A percentile compares a stretch with the other conserved stretches of the same genome.
These are phyloP conservation scores for Beaufortia kweichowensis DNA, from an alignment of 2,113 vertebrate genomes.

Conservation along the genomic window DNA sequence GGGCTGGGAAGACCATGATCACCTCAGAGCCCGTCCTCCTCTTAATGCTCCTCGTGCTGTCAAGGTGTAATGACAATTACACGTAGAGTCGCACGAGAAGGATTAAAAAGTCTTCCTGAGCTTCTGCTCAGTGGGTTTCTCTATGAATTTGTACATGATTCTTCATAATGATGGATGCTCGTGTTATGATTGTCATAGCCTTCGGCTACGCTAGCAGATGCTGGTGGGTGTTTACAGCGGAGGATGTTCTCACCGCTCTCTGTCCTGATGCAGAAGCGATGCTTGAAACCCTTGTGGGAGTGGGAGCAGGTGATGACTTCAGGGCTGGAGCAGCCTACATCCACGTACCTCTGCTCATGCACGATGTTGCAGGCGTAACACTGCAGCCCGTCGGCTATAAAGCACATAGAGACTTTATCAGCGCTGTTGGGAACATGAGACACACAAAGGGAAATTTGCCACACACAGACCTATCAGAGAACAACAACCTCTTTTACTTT, in stretches of 20 bases:
- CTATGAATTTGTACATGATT: not conserved
- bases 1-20: slow-evolving; percentile 33
- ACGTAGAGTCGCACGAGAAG: not conserved
- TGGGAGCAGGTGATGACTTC: slow-evolving; percentile 77
- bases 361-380: slow-evolving; percentile 78
- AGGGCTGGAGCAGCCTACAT: slow-evolving; percentile 72
- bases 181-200: not conserved
- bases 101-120: slow-evolving; percentile 15
- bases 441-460: too few relatives aligned
- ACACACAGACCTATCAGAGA: too few relatives aligned
- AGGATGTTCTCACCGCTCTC: slow-evolving; percentile 53
- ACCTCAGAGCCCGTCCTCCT: slow-evolving; percentile 13
- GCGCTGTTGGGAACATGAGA: not conserved
- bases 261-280: slow-evolving; percentile 73
- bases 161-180: not conserved
- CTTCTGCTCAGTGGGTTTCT: slow-evolving; percentile 12
- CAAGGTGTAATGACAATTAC: slow-evolving; percentile 47
- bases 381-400: slow-evolving; percentile 67
- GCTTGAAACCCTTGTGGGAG: slow-evolving; percentile 78
- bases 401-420: not conserved
- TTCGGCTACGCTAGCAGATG: not conserved
- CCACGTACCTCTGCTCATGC: slow-evolving; percentile 68
- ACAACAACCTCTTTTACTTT: too few relatives aligned
- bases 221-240: slow-evolving; percentile 7
- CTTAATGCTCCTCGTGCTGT: slow-evolving; percentile 38